phyloP scores from a whole-genome alignment of 2,888 invertebrate species.

The Netelia inedita region DNA sequence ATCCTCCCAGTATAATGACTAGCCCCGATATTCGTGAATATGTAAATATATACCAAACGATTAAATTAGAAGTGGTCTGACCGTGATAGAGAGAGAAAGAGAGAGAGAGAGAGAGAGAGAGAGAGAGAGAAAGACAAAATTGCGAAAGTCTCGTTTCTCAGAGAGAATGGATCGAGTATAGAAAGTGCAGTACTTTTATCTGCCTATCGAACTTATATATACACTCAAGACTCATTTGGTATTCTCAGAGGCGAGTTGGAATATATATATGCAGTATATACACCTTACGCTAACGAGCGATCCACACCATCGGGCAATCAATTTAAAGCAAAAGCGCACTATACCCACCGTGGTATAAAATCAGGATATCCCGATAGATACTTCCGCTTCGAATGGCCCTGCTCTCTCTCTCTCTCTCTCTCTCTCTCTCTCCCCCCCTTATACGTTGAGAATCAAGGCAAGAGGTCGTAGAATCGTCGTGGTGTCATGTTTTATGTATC shows the following conservation, averaged over 20 bases:
- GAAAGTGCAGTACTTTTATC: conserved; percentile 13
- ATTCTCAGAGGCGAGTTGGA: conserved; percentile 8
- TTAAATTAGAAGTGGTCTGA: neutral
- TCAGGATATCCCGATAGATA: neutral
- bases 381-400: conserved; percentile 35
- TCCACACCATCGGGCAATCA: conserved; percentile 11
- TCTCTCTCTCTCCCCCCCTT: neutral
- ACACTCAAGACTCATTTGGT: conserved; percentile 7
- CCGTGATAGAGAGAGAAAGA: too few species aligned
- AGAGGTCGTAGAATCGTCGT: conserved; percentile 36
- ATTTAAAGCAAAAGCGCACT: conserved; percentile 28
- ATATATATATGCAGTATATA: conserved; percentile 7
- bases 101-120: too few species aligned
- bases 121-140: neutral
- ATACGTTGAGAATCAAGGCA: conserved; percentile 10
- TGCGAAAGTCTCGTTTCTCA: conserved; percentile 4
- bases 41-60: conserved; percentile 12
- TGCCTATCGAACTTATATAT: neutral
- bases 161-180: conserved; percentile 2
- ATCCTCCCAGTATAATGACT: conserved; percentile 1
- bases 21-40: neutral
- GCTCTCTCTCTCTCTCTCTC: neutral
- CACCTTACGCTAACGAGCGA: conserved; percentile 37
- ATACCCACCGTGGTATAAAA: conserved; percentile 2
- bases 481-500: conserved; percentile 56